phyloP scores from a whole-genome alignment of 23 tunicate species.

The Halocynthia roretzi region DNA sequence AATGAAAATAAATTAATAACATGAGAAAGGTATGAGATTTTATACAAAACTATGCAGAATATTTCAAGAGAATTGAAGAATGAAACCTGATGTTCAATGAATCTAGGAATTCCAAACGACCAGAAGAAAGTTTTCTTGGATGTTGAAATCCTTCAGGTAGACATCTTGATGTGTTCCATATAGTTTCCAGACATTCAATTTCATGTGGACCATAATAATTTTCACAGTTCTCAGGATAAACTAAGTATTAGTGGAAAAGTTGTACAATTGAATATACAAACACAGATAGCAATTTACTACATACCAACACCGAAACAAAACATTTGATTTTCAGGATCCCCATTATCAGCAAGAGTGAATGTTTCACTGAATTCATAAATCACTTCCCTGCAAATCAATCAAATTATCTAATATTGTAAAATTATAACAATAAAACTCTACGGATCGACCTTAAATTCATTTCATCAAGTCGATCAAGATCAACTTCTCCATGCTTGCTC shows the following conservation, averaged over 20 bases:
- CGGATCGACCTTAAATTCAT: slow-evolving; percentile 3
- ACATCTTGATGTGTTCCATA: slow-evolving; percentile 22
- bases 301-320: slow-evolving; percentile 18
- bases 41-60: background rate
- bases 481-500: background rate
- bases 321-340: background rate
- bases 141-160: slow-evolving; percentile 13
- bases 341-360: slow-evolving; percentile 10
- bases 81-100: slow-evolving; percentile 17
- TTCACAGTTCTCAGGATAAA: slow-evolving; percentile 9
- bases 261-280: background rate
- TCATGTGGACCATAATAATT: slow-evolving; percentile 12
- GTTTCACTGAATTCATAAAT: background rate
- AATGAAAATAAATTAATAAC: background rate
- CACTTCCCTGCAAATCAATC: background rate
- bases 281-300: slow-evolving; percentile 4
- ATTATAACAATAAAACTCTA: background rate
- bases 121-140: slow-evolving; percentile 25
- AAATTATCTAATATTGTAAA: background rate
- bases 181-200: slow-evolving; percentile 17
- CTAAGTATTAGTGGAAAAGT: background rate
- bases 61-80: background rate
- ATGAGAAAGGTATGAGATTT: background rate
- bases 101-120: slow-evolving; percentile 5
- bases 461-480: background rate